Evolutionary conservation across 2,888 invertebrate species (phyloP).

Genomic region (Polylopha cassiicola): DNA sequence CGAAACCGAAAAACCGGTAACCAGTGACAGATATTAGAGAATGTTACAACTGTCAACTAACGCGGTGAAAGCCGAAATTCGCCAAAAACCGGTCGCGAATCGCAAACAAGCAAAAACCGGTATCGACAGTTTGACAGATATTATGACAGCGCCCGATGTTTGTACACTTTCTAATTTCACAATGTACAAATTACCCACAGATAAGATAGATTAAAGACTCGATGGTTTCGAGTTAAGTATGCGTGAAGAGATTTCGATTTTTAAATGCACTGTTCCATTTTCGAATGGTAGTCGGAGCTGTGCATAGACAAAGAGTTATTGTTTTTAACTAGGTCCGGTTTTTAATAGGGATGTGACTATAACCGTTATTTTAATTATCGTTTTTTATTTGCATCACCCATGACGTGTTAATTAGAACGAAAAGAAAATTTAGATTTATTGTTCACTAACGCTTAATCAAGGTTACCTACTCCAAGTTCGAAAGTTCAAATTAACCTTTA

Average conservation of each 20-base stretch:
- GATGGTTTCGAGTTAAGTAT: no score
- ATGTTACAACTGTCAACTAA: conserved; percentile 26
- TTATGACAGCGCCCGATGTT: conserved; percentile 25
- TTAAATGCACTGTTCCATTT: conserved; percentile 30
- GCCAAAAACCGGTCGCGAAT: conserved; percentile 36
- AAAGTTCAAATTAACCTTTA: conserved; percentile 36
- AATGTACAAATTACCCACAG: conserved; percentile 17
- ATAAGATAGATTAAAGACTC: no score
- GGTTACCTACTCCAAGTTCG: conserved; percentile 24
- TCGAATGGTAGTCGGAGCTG: conserved; percentile 26
- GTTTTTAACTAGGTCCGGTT: no score
- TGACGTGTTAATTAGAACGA: conserved; percentile 6
- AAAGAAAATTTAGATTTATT: conserved; percentile 23
- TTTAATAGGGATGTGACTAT: no score
- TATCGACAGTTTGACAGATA: conserved; percentile 30
- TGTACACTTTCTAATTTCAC: conserved; percentile 28
- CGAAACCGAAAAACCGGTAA: conserved; percentile 53
- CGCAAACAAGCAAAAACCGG: conserved; percentile 26
- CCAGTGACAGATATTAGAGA: conserved; percentile 35
- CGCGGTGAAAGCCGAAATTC: conserved; percentile 45
- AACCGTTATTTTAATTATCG: no score
- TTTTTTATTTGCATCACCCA: no score
- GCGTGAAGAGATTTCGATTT: conserved; percentile 19
- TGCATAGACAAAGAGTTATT: conserved; percentile 36
- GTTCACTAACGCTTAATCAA: conserved; percentile 23